Conservation (phyloP, 2,113 vertebrate species). For the Cynoglossus semilaevis region DNA sequence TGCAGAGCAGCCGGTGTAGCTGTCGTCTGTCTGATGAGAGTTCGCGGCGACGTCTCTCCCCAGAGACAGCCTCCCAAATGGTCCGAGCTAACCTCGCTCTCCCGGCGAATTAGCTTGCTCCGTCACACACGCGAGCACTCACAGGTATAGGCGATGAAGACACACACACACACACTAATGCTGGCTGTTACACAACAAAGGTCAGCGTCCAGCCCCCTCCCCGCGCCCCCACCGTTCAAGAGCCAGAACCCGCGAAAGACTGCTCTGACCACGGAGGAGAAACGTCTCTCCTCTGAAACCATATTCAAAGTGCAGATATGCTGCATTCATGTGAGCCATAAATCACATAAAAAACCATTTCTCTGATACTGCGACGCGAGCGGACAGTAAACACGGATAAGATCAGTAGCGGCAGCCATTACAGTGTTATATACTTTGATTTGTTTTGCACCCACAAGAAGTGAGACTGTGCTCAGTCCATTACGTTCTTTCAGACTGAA, state of each 20-base stretch:
- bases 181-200: slow-evolving; percentile 44
- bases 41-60: slow-evolving; percentile 47
- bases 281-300: slow-evolving; percentile 11
- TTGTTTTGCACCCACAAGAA: not conserved
- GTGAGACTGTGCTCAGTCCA: not conserved
- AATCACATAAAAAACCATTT: slow-evolving; percentile 8
- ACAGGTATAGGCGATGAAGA: not conserved
- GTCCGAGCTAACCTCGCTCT: slow-evolving; percentile 56
- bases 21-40: slow-evolving; percentile 67
- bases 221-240: not conserved
- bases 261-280: not conserved
- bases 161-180: slow-evolving; percentile 8
- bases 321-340: slow-evolving; percentile 2
- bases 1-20: slow-evolving; percentile 56
- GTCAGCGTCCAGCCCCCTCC: not conserved
- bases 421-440: not conserved
- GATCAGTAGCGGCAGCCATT: slow-evolving; percentile 3
- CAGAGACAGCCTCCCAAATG: slow-evolving; percentile 61
- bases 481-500: not conserved
- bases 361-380: slow-evolving; percentile 5
- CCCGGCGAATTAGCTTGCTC: slow-evolving; percentile 60
- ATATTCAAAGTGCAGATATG: not conserved
- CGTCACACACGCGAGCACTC: slow-evolving; percentile 8
- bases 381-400: not conserved
- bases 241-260: slow-evolving; percentile 19